Conservation (phyloP, 2,888 invertebrate genomes). For the Meganola albula region DNA sequence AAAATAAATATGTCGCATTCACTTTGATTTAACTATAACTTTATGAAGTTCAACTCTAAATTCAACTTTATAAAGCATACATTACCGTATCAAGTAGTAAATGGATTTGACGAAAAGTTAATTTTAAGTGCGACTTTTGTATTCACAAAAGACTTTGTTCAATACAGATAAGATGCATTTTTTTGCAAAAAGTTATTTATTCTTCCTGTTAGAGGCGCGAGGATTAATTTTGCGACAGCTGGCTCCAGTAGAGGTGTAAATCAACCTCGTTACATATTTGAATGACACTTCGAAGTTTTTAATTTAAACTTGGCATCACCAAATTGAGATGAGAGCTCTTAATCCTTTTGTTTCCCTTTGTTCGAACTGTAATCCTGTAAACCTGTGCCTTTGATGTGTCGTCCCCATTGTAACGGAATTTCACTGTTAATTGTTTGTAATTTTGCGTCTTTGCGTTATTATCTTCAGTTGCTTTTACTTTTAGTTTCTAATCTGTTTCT, state of each 20-base stretch:
- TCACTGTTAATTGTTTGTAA: conserved; percentile 45
- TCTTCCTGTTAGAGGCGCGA: conserved; percentile 42
- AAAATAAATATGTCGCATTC: conserved; percentile 76
- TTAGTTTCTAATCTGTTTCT: conserved; percentile 35
- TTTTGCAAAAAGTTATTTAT: conserved; percentile 47
- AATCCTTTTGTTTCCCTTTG: conserved; percentile 51
- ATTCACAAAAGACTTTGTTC: conserved; percentile 66
- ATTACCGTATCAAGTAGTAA: conserved; percentile 1
- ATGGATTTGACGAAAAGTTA: conserved; percentile 56
- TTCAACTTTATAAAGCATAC: conserved; percentile 23
- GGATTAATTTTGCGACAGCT: conserved; percentile 51
- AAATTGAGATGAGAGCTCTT: conserved; percentile 44
- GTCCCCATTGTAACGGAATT: conserved; percentile 32
- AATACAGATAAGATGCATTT: conserved; percentile 45
- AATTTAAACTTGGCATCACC: conserved; percentile 43
- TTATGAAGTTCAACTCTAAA: conserved; percentile 31
- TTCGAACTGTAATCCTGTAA: conserved; percentile 44
- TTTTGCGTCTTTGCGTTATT: conserved; percentile 36
- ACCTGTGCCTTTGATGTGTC: conserved; percentile 42
- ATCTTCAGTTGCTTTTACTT: conserved; percentile 29
- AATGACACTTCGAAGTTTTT: conserved; percentile 57
- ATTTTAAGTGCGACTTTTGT: conserved; percentile 63
- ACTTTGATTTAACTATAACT: conserved; percentile 46
- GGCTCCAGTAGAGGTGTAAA: conserved; percentile 36
- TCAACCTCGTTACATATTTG: conserved; percentile 58